A percentile compares a stretch with the other conserved stretches of the same genome.
These are phyloP conservation scores for Stercorarius parasiticus DNA, from an alignment of 2,113 vertebrate species.

Conservation along the genomic window DNA sequence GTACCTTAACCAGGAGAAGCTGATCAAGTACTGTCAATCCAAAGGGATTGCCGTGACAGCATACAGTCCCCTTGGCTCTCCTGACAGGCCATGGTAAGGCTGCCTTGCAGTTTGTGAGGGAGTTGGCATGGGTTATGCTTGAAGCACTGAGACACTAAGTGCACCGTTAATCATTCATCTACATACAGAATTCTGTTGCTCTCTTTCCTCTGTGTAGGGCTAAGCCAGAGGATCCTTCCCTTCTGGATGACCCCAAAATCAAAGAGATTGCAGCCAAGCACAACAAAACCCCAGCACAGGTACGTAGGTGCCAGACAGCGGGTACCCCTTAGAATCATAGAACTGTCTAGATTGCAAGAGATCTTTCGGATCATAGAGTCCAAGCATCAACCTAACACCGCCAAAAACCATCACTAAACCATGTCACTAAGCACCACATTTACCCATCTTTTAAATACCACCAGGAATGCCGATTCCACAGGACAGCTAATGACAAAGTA, in stretches of 20 bases:
- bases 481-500: background rate
- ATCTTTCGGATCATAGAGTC: no score
- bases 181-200: background rate
- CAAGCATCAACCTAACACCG: no score
- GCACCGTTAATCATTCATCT: background rate
- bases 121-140: background rate
- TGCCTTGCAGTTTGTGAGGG: background rate
- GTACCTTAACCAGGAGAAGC: conserved; percentile 85
- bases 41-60: conserved; percentile 84
- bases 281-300: conserved; percentile 84
- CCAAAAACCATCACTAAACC: no score
- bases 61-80: conserved; percentile 89
- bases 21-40: conserved; percentile 83
- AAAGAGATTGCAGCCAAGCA: conserved; percentile 79
- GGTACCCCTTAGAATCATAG: background rate
- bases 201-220: conserved; percentile 67
- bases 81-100: conserved; percentile 85
- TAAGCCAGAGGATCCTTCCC: conserved; percentile 76
- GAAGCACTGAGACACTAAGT: background rate
- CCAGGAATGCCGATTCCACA: no score
- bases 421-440: no score
- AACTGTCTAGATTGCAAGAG: no score
- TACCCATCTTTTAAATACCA: no score
- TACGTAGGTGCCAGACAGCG: background rate
- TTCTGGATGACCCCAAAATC: conserved; percentile 81